phyloP scores from a whole-genome alignment of 2,113 vertebrate species.

The Corvus cornix region DNA sequence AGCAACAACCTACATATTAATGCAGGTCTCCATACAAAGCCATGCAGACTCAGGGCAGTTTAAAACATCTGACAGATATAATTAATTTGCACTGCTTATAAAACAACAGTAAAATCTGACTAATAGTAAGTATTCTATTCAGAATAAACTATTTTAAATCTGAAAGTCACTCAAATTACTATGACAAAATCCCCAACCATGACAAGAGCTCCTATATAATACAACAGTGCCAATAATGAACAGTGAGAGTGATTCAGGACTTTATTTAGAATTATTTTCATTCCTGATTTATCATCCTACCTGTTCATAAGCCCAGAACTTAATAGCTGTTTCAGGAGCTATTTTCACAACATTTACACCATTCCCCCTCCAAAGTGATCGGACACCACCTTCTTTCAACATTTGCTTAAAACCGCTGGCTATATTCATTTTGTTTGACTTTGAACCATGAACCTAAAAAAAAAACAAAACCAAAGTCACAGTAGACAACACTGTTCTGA shows the following conservation, averaged over 20 bases:
- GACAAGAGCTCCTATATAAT: background rate
- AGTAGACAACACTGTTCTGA: background rate
- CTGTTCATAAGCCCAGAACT: constrained; percentile 95
- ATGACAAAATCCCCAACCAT: background rate
- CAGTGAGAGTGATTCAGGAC: background rate
- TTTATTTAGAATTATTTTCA: background rate
- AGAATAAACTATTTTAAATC: background rate
- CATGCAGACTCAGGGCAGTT: background rate
- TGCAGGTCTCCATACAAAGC: background rate
- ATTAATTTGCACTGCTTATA: background rate
- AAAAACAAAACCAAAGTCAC: background rate
- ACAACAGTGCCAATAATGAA: background rate
- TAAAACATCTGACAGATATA: background rate
- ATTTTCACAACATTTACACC: constrained; percentile 95
- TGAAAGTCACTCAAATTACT: background rate
- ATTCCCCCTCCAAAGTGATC: constrained; percentile 92
- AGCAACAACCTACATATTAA: background rate
- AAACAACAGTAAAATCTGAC: background rate
- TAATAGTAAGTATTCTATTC: background rate
- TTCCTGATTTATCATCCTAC: constrained; percentile 65
- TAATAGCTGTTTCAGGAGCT: constrained; percentile 93
- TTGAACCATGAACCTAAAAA: constrained; percentile 87
- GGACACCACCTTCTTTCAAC: constrained; percentile 87
- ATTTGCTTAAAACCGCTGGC: constrained; percentile 85
- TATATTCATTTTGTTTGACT: constrained; percentile 83